A percentile compares a stretch with the other conserved stretches of the same genome.
Evolutionary conservation across 2,888 invertebrate species (phyloP).

Genomic region (Himalopsyche kuldschensis): DNA sequence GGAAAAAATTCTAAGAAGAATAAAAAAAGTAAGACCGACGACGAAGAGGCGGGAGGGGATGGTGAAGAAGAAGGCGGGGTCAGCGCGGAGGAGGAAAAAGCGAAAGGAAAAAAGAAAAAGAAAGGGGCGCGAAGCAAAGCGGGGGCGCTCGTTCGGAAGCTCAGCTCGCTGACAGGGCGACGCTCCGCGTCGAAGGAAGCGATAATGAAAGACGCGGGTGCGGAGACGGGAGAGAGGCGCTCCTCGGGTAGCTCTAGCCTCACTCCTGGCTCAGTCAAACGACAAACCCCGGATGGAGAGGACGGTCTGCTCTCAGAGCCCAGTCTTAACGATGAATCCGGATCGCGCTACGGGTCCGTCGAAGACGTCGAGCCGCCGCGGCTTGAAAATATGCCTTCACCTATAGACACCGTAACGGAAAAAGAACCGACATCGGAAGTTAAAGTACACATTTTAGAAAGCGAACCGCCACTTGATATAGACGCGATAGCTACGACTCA

Average conservation of each 20-base stretch:
- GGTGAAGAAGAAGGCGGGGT: constrained; percentile 24
- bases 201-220: constrained; percentile 42
- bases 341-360: constrained; percentile 35
- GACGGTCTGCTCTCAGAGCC: constrained; percentile 30
- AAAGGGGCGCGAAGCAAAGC: constrained; percentile 44
- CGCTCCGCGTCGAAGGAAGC: constrained; percentile 47
- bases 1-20: constrained; percentile 57
- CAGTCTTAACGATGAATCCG: constrained; percentile 40
- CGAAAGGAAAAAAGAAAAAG: constrained; percentile 51
- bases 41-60: constrained; percentile 15
- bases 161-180: constrained; percentile 51
- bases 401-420: constrained; percentile 13
- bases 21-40: constrained; percentile 48
- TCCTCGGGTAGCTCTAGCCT: constrained; percentile 38
- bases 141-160: constrained; percentile 49
- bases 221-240: constrained; percentile 43
- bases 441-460: background rate
- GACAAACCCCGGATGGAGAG: constrained; percentile 45
- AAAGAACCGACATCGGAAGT: background rate
- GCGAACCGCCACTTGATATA: constrained; percentile 45
- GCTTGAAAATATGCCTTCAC: constrained; percentile 24
- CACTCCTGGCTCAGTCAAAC: constrained; percentile 37
- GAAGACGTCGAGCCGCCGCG: constrained; percentile 37
- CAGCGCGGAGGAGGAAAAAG: constrained; percentile 49
- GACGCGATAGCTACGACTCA: constrained; percentile 49